These are phyloP conservation scores for Therioaphis trifolii DNA, from an alignment of 2,888 invertebrate genomes.

Conservation along the genomic window DNA sequence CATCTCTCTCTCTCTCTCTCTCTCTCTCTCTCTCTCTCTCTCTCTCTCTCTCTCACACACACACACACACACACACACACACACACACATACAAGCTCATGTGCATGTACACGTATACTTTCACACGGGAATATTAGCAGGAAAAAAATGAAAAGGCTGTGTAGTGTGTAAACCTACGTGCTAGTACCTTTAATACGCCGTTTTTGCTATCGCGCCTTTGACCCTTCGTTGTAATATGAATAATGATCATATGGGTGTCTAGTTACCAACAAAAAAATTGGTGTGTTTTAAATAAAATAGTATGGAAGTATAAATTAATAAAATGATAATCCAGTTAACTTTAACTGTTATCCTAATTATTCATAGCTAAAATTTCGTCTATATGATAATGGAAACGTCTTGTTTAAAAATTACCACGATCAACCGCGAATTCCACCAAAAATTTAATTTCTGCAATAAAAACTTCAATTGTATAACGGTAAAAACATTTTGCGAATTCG, in stretches of 20 bases:
- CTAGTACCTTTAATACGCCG: not conserved
- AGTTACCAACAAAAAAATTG: constrained; percentile 9
- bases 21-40: too few species aligned
- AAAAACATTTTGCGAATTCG: too few species aligned
- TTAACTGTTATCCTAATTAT: too few species aligned
- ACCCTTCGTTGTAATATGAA: constrained; percentile 50
- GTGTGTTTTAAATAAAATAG: not conserved
- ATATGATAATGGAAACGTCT: too few species aligned
- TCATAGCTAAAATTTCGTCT: too few species aligned
- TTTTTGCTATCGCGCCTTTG: constrained; percentile 49
- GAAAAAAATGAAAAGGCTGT: constrained; percentile 23
- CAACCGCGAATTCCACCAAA: too few species aligned
- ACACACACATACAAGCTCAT: constrained; percentile 26
- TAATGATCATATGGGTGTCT: constrained; percentile 46
- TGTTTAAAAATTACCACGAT: too few species aligned
- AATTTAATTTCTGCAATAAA: too few species aligned
- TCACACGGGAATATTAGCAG: constrained; percentile 29
- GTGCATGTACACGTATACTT: not conserved
- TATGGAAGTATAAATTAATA: too few species aligned
- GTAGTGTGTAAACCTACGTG: constrained; percentile 15
- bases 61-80: not conserved
- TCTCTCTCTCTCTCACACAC: not conserved
- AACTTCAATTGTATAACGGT: too few species aligned
- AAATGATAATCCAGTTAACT: too few species aligned
- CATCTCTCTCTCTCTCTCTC: too few species aligned